Conservation (phyloP, 2,888 invertebrate species). For the Oeneis ivallda region DNA sequence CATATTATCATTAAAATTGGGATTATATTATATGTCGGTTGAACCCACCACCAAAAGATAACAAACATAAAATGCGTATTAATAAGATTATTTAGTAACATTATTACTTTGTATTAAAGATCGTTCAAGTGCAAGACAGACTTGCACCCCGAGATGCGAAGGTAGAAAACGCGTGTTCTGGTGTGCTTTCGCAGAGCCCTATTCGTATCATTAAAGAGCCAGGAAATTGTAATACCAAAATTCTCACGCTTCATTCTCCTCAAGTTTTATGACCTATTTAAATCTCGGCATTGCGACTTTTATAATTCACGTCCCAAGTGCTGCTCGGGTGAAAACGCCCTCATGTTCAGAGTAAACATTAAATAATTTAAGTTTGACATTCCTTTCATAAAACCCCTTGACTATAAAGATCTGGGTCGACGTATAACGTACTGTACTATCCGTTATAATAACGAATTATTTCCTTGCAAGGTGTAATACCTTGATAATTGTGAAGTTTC, state of each 20-base stretch:
- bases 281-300: neutral
- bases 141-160: too few species aligned
- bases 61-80: too few species aligned
- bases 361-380: constrained; percentile 23
- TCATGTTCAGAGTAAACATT: constrained; percentile 15
- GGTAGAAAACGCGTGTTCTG: too few species aligned
- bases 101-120: too few species aligned
- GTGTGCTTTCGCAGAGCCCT: too few species aligned
- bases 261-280: constrained; percentile 1
- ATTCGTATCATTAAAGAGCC: too few species aligned
- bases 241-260: neutral
- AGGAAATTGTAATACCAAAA: neutral
- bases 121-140: too few species aligned
- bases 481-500: too few species aligned
- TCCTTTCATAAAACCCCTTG: constrained; percentile 22
- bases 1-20: too few species aligned
- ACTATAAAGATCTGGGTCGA: constrained; percentile 28
- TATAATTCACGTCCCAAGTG: constrained; percentile 5
- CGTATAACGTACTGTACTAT: neutral
- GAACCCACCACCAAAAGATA: too few species aligned
- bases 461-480: neutral
- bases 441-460: constrained; percentile 2
- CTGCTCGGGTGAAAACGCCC: constrained; percentile 9
- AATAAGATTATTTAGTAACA: too few species aligned
- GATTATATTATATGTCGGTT: too few species aligned